Conservation (phyloP, 1,140 invertebrate species). For the Oryzaephilus surinamensis region DNA sequence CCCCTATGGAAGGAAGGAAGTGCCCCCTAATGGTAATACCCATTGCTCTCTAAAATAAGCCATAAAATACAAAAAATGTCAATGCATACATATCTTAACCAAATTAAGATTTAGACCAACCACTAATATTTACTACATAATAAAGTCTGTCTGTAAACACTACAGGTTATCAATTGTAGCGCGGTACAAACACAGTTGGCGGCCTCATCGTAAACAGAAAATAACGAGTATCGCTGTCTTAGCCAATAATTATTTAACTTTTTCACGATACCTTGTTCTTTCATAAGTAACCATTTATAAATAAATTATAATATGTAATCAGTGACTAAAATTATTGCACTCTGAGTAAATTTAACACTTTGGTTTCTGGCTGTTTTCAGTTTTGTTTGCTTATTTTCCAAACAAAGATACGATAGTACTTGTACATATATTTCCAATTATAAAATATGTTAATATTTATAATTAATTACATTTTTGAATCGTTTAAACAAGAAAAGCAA, state of each 20-base stretch:
- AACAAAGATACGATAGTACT: no score
- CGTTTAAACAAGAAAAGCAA: no score
- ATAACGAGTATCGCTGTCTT: conserved; percentile 26
- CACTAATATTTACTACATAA: conserved; percentile 23
- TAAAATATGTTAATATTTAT: no score
- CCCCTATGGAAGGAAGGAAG: conserved; percentile 27
- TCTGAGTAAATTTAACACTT: conserved; percentile 15
- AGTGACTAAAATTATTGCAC: conserved; percentile 13
- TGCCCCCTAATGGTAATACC: conserved; percentile 19
- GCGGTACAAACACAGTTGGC: conserved; percentile 17
- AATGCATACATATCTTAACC: conserved; percentile 21
- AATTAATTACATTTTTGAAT: no score
- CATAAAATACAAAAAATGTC: conserved; percentile 31
- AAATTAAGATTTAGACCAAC: conserved; percentile 26
- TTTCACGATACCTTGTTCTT: conserved; percentile 22
- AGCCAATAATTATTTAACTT: conserved; percentile 31
- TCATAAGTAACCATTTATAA: no score
- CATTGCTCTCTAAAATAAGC: conserved; percentile 25
- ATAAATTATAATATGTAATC: no score
- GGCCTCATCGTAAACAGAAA: conserved; percentile 25
- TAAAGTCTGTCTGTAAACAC: conserved; percentile 19
- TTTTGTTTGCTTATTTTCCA: no score
- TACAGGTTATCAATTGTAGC: conserved; percentile 29
- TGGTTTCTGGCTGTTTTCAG: no score
- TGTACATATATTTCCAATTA: no score